phyloP scores from a whole-genome alignment of 2,888 invertebrate species.

The Pomacea canaliculata region DNA sequence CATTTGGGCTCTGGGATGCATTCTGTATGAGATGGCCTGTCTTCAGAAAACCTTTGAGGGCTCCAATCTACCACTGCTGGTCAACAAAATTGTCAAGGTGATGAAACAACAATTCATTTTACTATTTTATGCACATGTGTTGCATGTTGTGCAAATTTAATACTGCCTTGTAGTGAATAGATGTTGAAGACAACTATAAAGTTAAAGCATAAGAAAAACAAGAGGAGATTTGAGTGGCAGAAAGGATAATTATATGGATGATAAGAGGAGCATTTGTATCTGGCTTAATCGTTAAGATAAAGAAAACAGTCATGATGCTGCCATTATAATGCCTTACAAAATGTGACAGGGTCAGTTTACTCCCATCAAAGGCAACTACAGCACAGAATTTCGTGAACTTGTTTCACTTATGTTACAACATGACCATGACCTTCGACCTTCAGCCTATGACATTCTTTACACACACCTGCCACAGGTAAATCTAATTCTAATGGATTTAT shows the following conservation, averaged over 20 bases:
- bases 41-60: conserved; percentile 81
- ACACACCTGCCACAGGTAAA: conserved; percentile 62
- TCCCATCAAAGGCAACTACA: conserved; percentile 78
- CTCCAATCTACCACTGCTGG: conserved; percentile 79
- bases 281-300: too few species aligned
- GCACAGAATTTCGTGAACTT: conserved; percentile 76
- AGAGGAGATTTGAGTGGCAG: too few species aligned
- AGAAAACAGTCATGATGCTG: too few species aligned
- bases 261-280: too few species aligned
- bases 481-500: background rate
- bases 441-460: conserved; percentile 76
- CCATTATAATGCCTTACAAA: too few species aligned
- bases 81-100: conserved; percentile 81
- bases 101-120: background rate
- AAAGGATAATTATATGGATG: too few species aligned
- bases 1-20: conserved; percentile 84
- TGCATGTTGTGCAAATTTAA: too few species aligned
- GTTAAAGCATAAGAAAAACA: too few species aligned
- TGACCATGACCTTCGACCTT: conserved; percentile 76
- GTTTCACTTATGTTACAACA: conserved; percentile 77
- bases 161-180: too few species aligned
- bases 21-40: conserved; percentile 82
- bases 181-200: too few species aligned
- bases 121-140: too few species aligned
- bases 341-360: conserved; percentile 76